Evolutionary conservation across 2,113 vertebrate genomes (phyloP).

Genomic region (Sceloporus tristichus): DNA sequence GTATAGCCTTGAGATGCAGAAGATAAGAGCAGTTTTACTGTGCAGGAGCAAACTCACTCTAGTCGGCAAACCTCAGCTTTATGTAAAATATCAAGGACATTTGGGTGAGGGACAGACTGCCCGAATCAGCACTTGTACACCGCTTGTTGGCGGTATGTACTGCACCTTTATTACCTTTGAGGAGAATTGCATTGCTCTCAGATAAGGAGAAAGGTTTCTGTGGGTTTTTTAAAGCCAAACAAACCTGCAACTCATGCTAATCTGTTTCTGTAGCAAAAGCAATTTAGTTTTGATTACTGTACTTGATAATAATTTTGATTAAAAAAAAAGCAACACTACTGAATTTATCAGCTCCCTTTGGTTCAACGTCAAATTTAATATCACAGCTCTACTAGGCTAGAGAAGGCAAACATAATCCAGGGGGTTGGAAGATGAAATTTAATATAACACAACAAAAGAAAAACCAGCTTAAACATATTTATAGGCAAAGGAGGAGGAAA

Average conservation of each 20-base stretch:
- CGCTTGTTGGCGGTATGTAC: no score
- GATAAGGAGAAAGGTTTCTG: slow-evolving; percentile 57
- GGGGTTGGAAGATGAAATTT: slow-evolving; percentile 51
- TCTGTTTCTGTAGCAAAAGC: slow-evolving; percentile 63
- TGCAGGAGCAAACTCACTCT: not conserved
- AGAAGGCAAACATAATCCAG: slow-evolving; percentile 32
- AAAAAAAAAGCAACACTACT: slow-evolving; percentile 31
- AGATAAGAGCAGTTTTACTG: slow-evolving; percentile 21
- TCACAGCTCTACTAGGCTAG: slow-evolving; percentile 55
- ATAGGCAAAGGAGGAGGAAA: slow-evolving; percentile 36
- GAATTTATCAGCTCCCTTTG: slow-evolving; percentile 63
- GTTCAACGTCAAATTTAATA: slow-evolving; percentile 52
- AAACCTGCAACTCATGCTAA: slow-evolving; percentile 45
- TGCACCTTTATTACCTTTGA: not conserved
- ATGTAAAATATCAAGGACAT: slow-evolving; percentile 44
- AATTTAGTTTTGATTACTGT: slow-evolving; percentile 63
- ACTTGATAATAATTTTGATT: slow-evolving; percentile 71
- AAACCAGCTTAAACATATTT: slow-evolving; percentile 28
- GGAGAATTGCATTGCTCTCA: slow-evolving; percentile 48
- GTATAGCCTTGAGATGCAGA: slow-evolving; percentile 23
- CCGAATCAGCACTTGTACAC: no score
- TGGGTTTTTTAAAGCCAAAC: slow-evolving; percentile 54
- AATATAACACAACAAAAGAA: not conserved
- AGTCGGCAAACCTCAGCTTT: slow-evolving; percentile 17
- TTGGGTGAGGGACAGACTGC: no score